Conservation (phyloP, 2,888 invertebrate genomes). For the Eupithecia tripunctaria region DNA sequence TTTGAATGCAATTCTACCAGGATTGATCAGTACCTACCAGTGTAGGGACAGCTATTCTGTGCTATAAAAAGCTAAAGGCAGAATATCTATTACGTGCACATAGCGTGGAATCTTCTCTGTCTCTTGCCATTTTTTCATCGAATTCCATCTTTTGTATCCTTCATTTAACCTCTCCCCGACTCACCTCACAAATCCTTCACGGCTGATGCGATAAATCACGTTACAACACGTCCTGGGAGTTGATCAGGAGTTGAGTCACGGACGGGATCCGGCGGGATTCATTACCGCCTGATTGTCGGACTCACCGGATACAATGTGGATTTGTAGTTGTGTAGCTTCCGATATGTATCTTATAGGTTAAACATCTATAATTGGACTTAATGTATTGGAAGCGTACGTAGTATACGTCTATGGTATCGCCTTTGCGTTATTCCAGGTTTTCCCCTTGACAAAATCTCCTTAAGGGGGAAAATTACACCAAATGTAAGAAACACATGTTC, state of each 20-base stretch:
- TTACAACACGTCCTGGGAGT: conserved; percentile 69
- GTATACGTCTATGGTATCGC: no score
- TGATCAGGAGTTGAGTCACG: conserved; percentile 83
- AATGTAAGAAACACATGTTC: no score
- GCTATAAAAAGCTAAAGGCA: neutral
- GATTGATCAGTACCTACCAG: neutral
- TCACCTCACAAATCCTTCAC: conserved; percentile 40
- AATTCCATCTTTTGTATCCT: neutral
- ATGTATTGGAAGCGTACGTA: no score
- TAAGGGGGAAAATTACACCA: no score
- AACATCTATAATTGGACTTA: neutral
- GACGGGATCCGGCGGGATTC: conserved; percentile 80
- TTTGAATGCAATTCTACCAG: neutral
- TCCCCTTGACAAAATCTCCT: no score
- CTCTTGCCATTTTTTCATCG: neutral
- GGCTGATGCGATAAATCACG: conserved; percentile 63
- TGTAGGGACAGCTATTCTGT: neutral
- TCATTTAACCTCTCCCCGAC: conserved; percentile 12
- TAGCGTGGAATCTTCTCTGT: neutral
- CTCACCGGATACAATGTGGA: conserved; percentile 29
- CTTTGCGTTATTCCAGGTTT: no score
- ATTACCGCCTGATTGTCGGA: conserved; percentile 76
- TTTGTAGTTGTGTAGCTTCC: conserved; percentile 12
- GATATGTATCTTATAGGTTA: neutral
- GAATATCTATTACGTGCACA: neutral